phyloP scores from a whole-genome alignment of 2,888 invertebrate genomes.

The Pegoplata infirma region DNA sequence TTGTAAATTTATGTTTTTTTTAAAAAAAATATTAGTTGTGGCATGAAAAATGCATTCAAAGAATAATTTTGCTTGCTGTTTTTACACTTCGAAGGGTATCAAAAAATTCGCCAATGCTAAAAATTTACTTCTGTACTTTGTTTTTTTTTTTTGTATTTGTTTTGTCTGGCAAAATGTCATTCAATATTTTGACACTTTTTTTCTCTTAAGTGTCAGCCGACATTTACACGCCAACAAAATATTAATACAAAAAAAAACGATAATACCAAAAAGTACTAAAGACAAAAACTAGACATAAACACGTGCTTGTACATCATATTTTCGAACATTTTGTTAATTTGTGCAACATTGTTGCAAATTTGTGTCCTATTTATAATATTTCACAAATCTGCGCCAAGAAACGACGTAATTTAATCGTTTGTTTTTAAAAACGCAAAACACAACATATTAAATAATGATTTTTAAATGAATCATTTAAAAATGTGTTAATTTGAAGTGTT shows the following conservation, averaged over 20 bases:
- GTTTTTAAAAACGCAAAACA: not conserved
- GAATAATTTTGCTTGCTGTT: too few relatives aligned
- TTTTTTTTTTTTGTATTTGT: not conserved
- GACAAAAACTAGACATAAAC: not conserved
- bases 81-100: too few relatives aligned
- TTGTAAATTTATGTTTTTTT: too few relatives aligned
- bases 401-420: slow-evolving; percentile 3
- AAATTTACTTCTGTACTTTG: too few relatives aligned
- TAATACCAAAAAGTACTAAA: not conserved
- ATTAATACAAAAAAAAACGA: not conserved
- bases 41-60: too few relatives aligned
- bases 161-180: slow-evolving; percentile 54
- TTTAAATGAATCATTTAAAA: not conserved
- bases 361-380: not conserved
- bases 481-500: too few relatives aligned
- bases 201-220: slow-evolving; percentile 1
- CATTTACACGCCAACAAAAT: not conserved
- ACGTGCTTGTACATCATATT: not conserved
- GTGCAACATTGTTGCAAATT: slow-evolving; percentile 50
- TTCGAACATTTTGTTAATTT: slow-evolving; percentile 14
- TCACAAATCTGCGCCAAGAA: slow-evolving; percentile 7
- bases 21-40: too few relatives aligned
- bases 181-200: slow-evolving; percentile 59
- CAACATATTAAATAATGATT: not conserved
- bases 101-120: too few relatives aligned